Base-by-base conservation (phyloP, 2,888 invertebrate species). In the Macrostomum cliftonense region DNA sequence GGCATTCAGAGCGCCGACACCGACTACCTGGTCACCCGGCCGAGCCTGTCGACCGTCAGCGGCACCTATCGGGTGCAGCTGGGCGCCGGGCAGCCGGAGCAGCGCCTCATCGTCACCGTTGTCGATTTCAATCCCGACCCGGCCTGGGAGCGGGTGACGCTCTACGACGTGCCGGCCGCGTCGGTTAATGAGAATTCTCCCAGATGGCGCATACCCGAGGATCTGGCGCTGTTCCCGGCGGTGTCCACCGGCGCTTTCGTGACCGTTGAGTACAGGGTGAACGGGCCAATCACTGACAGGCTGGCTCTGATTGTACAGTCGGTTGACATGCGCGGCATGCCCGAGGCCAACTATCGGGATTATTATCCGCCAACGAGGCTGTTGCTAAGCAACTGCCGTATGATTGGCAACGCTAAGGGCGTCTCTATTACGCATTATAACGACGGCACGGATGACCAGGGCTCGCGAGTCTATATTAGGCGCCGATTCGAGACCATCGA, bases 221-320 rank as follows among this genome's bases (percentile, higher is more conserved):
- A 28, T 13, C 12, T 17, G n/a, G 45, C 39, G n/a, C 20, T n/a
- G 13, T 95, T 97, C 63, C 95, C 95, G 0, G 78, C 82, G 0
- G 80, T 85, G 0, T 86, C 87, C 48, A 81, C 78, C 1, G 59
- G 59, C 40, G 59, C 55, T 37, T 56, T 53, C 49, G 53, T 73
- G 46, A 64, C 65, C 4, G 59, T 73, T 48, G 53, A 28, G 28
- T 28, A 28, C 28, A 4, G 28, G 9, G 16, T 40, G 16, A 17
- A 19, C 5, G 40, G 16, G 2, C 40, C 17, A 2, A 9, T 40
- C 17, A 40, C 40, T 2, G 16, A 40, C 19, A 40, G 9, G 40
- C 40, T 16, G 40, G 16, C 19, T 19, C 19, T 19, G 40, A 17
- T 19, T 5, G 17, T 40, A 9, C 19, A 40, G 9, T 19, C 40